Percentiles rank a stretch among this genome's conserved stretches.
These are phyloP conservation scores for Agelas oroides DNA, from an alignment of 37 sponge, comb jelly and placozoan genomes.

Conservation along the genomic window DNA sequence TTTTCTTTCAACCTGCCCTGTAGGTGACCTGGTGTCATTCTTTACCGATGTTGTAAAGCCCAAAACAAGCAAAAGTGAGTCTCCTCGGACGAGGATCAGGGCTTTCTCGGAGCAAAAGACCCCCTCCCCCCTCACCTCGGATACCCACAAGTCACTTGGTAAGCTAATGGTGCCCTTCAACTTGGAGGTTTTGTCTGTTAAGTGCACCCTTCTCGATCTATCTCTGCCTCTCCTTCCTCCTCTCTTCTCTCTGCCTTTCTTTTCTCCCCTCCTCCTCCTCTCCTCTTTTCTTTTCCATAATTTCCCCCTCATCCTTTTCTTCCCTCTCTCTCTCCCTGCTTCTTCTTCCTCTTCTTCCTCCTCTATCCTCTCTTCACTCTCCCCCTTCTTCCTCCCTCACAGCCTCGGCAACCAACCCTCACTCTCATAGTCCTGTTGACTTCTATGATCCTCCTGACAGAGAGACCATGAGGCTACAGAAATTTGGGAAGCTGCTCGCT, in stretches of 20 bases:
- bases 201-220: no score
- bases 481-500: slow-evolving; percentile 86
- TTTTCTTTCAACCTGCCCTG: background rate
- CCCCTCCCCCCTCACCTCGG: background rate
- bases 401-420: no score
- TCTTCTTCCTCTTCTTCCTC: no score
- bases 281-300: no score
- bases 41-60: slow-evolving; percentile 43
- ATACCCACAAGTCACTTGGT: background rate
- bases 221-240: no score
- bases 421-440: slow-evolving; percentile 5
- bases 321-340: no score
- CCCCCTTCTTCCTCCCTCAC: no score
- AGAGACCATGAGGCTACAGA: slow-evolving; percentile 83
- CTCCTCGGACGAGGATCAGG: background rate
- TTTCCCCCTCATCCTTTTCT: no score
- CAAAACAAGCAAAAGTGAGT: background rate
- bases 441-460: slow-evolving; percentile 72
- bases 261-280: no score
- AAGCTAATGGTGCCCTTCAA: no score
- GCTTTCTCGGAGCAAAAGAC: background rate
- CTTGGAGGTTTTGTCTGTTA: no score
- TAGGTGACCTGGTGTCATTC: slow-evolving; percentile 34
- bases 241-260: background rate
- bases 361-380: background rate